A percentile compares a stretch with the other conserved stretches of the same genome.
phyloP scores from a whole-genome alignment of 2,797 vertebrate genomes.

The Petrocephalus sullivani region DNA sequence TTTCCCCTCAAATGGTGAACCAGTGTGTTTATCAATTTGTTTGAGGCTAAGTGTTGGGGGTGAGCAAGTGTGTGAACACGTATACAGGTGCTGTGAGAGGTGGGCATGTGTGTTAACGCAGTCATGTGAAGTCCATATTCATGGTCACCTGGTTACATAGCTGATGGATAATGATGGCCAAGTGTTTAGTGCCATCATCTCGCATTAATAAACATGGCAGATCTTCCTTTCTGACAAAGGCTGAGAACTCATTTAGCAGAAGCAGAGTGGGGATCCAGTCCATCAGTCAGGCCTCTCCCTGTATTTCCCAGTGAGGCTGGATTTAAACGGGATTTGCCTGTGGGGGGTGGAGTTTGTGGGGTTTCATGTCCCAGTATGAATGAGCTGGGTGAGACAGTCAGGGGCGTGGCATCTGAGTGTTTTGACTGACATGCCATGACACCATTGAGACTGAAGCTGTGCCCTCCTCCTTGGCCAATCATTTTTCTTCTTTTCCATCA shows the following conservation, averaged over 20 bases:
- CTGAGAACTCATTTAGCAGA: not conserved
- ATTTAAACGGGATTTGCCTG: not conserved
- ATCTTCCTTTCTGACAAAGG: not conserved
- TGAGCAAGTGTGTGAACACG: not conserved
- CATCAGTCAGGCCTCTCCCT: not conserved
- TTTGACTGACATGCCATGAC: not conserved
- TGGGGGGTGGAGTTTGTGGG: not conserved
- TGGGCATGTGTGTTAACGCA: not conserved
- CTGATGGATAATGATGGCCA: not conserved
- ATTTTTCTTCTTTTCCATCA: not conserved
- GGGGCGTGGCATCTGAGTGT: not conserved
- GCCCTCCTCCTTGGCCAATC: not conserved
- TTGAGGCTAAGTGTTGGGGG: not conserved
- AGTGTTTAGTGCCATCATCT: not conserved
- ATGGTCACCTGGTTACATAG: not conserved
- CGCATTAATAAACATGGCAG: not conserved
- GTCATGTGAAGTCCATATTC: not conserved
- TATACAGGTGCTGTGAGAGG: too few relatives aligned
- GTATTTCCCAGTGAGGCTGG: not conserved
- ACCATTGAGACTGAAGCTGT: not conserved
- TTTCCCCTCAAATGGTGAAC: not conserved
- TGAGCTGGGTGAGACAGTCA: not conserved
- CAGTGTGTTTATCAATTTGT: not conserved
- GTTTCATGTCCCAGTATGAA: not conserved
- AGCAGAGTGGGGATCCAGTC: not conserved